A percentile compares a stretch with the other conserved stretches of the same genome.
These are phyloP conservation scores for Serinus canaria DNA, from an alignment of 2,113 vertebrate genomes.

Conservation along the genomic window DNA sequence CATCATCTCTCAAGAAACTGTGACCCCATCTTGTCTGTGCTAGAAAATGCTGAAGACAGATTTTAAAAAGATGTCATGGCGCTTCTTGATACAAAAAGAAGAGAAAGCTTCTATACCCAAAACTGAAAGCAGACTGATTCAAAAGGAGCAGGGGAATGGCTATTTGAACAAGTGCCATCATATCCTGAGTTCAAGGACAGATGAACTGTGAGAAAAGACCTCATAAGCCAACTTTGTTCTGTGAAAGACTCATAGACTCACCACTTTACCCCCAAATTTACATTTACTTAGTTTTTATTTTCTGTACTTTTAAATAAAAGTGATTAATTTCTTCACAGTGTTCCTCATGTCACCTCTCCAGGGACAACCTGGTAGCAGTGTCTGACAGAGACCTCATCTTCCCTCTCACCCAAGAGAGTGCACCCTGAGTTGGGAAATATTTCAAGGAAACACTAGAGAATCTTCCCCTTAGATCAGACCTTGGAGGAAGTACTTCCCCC, in stretches of 20 bases:
- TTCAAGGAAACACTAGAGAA: not conserved
- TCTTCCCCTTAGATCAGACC: not conserved
- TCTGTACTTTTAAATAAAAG: not conserved
- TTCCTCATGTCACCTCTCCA: not conserved
- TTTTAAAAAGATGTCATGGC: not conserved
- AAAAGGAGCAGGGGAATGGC: not conserved
- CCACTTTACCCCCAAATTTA: not conserved
- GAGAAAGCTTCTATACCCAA: not conserved
- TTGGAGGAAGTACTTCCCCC: not conserved
- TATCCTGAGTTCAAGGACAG: not conserved
- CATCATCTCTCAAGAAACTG: not conserved
- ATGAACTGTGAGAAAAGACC: not conserved
- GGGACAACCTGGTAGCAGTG: not conserved
- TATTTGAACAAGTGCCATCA: not conserved
- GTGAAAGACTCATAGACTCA: not conserved
- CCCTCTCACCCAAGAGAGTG: not conserved
- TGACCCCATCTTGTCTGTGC: not conserved
- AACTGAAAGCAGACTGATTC: not conserved
- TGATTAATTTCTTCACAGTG: not conserved
- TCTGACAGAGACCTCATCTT: not conserved
- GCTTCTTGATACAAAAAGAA: not conserved
- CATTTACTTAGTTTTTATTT: not conserved
- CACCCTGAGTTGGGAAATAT: not conserved
- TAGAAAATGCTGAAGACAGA: not conserved
- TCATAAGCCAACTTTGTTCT: not conserved